These are phyloP conservation scores for Xyrauchen texanus DNA, from an alignment of 2,113 vertebrate genomes.

Conservation along the genomic window DNA sequence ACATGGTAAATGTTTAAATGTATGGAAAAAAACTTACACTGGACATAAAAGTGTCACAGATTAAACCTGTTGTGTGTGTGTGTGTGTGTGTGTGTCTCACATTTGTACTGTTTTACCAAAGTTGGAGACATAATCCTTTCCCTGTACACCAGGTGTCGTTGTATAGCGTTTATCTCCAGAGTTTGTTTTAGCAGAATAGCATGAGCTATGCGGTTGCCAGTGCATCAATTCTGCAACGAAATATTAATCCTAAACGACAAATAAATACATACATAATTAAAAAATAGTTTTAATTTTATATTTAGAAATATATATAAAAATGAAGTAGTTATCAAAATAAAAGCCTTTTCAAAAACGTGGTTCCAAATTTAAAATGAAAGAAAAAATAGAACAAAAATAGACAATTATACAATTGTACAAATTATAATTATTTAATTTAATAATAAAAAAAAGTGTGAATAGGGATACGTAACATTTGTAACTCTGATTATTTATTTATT, in stretches of 20 bases:
- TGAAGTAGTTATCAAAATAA: neutral
- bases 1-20: too few relatives aligned
- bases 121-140: neutral
- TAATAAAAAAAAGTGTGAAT: too few relatives aligned
- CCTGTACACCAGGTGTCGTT: constrained; percentile 42
- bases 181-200: neutral
- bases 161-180: constrained; percentile 1
- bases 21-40: too few relatives aligned
- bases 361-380: neutral
- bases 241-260: neutral
- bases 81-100: too few relatives aligned
- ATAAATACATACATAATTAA: neutral
- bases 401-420: neutral
- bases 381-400: neutral
- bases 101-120: too few relatives aligned
- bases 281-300: too few relatives aligned
- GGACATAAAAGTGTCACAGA: too few relatives aligned
- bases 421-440: too few relatives aligned
- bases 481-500: too few relatives aligned
- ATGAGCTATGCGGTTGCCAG: too few relatives aligned
- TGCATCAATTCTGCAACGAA: neutral
- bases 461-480: too few relatives aligned
- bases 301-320: neutral
- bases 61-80: too few relatives aligned
- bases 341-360: neutral